Conservation (phyloP, 1,140 invertebrate species). For the Hormaphis cornu region DNA sequence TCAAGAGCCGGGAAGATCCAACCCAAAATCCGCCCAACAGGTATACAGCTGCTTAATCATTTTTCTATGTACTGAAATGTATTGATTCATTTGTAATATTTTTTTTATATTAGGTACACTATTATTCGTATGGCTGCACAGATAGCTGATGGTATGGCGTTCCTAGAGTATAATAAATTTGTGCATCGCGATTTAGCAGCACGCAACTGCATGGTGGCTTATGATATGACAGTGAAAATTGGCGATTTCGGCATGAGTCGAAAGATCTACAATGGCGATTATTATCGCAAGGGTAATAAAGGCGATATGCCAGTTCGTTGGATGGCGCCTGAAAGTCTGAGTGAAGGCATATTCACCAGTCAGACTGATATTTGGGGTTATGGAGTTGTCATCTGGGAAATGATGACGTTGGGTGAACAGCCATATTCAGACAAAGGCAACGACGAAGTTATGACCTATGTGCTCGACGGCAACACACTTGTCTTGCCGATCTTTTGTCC, state of each 20-base stretch:
- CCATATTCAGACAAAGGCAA: conserved; percentile 81
- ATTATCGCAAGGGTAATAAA: conserved; percentile 88
- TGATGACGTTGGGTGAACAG: conserved; percentile 94
- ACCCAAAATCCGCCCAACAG: conserved; percentile 9
- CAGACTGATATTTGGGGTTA: conserved; percentile 94
- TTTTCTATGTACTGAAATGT: no score
- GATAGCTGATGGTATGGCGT: conserved; percentile 98
- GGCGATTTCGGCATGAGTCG: conserved; percentile 92
- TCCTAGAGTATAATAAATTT: conserved; percentile 85
- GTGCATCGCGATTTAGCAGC: conserved; percentile 97
- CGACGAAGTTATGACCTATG: conserved; percentile 70
- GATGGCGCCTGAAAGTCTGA: conserved; percentile 95
- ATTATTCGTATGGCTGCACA: conserved; percentile 75
- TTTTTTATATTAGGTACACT: neutral
- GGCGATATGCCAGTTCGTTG: conserved; percentile 68
- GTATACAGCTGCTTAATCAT: neutral
- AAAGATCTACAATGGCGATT: conserved; percentile 94
- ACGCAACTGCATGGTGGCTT: conserved; percentile 92
- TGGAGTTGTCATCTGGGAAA: conserved; percentile 95
- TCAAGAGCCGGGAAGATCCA: conserved; percentile 42
- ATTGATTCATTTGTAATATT: neutral
- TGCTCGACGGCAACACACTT: conserved; percentile 82
- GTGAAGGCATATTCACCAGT: conserved; percentile 86
- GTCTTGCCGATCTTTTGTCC: conserved; percentile 78
- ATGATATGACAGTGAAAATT: conserved; percentile 86